Conservation (phyloP, 2,797 vertebrate species). For the Siniperca scherzeri region DNA sequence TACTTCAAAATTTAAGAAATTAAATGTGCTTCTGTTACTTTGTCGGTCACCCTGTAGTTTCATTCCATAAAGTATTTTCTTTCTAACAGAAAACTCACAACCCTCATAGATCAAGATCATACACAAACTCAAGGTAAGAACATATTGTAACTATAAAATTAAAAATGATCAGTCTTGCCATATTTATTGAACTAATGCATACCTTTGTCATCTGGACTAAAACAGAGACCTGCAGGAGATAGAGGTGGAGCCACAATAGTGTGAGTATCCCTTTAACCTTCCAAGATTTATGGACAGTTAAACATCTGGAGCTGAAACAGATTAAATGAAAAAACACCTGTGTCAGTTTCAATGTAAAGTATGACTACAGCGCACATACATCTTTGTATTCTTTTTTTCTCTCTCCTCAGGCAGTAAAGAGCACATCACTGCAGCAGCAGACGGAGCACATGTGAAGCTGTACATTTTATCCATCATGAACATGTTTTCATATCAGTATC, state of each 20-base stretch:
- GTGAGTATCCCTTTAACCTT: conserved; percentile 62
- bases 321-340: conserved; percentile 2
- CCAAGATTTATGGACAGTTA: not conserved
- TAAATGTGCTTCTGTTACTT: not conserved
- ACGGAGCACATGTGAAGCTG: conserved; percentile 60
- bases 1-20: not conserved
- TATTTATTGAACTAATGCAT: conserved; percentile 33
- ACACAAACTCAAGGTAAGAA: conserved; percentile 70
- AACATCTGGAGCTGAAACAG: conserved; percentile 20
- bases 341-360: not conserved
- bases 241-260: conserved; percentile 70
- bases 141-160: not conserved
- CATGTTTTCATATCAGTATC: conserved; percentile 47
- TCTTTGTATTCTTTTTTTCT: conserved; percentile 24
- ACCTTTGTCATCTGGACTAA: conserved; percentile 45
- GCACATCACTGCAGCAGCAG: conserved; percentile 42
- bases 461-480: conserved; percentile 57
- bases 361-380: not conserved
- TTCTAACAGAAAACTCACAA: conserved; percentile 65
- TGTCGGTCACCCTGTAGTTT: not conserved
- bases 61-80: not conserved
- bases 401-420: conserved; percentile 45
- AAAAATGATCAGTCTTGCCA: accelerated
- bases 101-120: conserved; percentile 66
- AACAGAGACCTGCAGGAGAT: conserved; percentile 58